A percentile compares a stretch with the other conserved stretches of the same genome.
phyloP scores from a whole-genome alignment of 1,140 invertebrate species.

The Teleopsis dalmanni region DNA sequence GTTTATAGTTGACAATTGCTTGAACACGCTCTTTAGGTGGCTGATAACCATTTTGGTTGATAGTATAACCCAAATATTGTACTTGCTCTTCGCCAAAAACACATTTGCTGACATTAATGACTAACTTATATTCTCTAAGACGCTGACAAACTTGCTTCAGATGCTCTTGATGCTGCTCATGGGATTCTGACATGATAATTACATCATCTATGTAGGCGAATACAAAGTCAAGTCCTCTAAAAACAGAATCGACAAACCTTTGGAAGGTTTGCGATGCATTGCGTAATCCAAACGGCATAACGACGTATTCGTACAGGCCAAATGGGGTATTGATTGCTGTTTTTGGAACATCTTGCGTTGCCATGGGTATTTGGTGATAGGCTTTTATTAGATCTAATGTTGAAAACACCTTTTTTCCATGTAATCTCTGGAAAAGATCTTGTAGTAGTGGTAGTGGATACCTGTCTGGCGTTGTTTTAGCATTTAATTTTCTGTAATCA shows the following conservation, averaged over 20 bases:
- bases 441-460: constrained; percentile 40
- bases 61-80: constrained; percentile 18
- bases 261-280: constrained; percentile 11
- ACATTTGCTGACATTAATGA: constrained; percentile 28
- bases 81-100: constrained; percentile 21
- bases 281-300: constrained; percentile 13
- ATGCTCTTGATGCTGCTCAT: neutral
- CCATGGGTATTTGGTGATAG: neutral
- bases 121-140: constrained; percentile 12
- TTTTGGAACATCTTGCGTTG: neutral
- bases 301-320: constrained; percentile 5
- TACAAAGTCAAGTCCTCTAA: constrained; percentile 3
- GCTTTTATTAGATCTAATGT: too few species aligned
- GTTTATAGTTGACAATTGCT: too few species aligned
- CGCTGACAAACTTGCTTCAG: neutral
- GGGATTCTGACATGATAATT: constrained; percentile 3
- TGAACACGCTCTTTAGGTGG: too few species aligned
- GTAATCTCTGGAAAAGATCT: constrained; percentile 32
- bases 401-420: constrained; percentile 42
- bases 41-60: too few species aligned
- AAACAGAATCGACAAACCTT: constrained; percentile 3
- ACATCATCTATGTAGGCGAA: constrained; percentile 4
- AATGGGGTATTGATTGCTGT: constrained; percentile 9
- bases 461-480: neutral
- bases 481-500: neutral